A percentile compares a stretch with the other conserved stretches of the same genome.
Conservation (phyloP, 2,888 invertebrate species). For the Dynastes maya region DNA sequence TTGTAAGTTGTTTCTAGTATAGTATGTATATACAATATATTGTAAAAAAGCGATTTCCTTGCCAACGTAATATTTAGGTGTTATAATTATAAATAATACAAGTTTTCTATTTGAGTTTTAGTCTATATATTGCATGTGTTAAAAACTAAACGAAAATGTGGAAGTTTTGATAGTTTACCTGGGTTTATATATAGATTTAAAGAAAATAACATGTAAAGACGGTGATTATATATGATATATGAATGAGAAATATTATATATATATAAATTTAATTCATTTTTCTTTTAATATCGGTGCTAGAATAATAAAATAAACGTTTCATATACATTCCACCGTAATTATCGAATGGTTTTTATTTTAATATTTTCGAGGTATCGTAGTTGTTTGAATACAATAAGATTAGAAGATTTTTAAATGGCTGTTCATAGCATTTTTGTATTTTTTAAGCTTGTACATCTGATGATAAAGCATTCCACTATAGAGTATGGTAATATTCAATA, state of each 20-base stretch:
- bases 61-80: conserved; percentile 66
- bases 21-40: conserved; percentile 67
- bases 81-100: conserved; percentile 58
- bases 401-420: conserved; percentile 21
- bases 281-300: conserved; percentile 29
- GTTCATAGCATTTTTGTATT: conserved; percentile 12
- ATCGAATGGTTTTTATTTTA: neutral
- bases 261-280: conserved; percentile 4
- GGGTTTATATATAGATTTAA: conserved; percentile 47
- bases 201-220: conserved; percentile 5
- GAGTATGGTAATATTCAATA: conserved; percentile 3
- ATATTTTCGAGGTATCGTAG: conserved; percentile 12
- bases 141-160: conserved; percentile 25
- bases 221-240: conserved; percentile 42
- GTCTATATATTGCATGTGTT: conserved; percentile 52
- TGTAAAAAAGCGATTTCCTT: conserved; percentile 62
- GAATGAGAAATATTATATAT: conserved; percentile 32
- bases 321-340: conserved; percentile 11
- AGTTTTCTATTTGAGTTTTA: conserved; percentile 64
- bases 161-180: conserved; percentile 45
- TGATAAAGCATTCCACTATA: conserved; percentile 10
- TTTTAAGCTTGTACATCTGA: conserved; percentile 26
- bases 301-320: conserved; percentile 4
- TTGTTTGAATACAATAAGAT: neutral
- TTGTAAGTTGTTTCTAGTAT: conserved; percentile 69